Percentiles rank a stretch among this genome's conserved stretches.
These are phyloP conservation scores for Montipora foliosa DNA, from an alignment of 64 coral and sea anemone species.

Conservation along the genomic window DNA sequence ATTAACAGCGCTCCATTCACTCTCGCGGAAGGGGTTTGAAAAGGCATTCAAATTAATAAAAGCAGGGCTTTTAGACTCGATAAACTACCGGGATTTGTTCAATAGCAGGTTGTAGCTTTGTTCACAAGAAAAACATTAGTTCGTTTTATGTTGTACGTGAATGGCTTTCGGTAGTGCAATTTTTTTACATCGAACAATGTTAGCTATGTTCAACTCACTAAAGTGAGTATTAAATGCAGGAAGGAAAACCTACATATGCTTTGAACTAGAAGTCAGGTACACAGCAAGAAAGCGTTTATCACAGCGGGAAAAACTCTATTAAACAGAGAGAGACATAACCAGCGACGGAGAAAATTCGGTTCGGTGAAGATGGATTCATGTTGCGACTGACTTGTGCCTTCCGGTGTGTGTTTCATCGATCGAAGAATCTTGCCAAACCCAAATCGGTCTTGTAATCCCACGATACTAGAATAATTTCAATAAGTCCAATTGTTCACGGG, in stretches of 20 bases:
- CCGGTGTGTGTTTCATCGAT: conserved; percentile 21
- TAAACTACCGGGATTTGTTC: conserved; percentile 30
- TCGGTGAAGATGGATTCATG: too few relatives aligned
- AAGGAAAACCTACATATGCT: background rate
- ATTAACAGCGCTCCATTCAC: conserved; percentile 10
- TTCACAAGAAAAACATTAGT: conserved; percentile 37
- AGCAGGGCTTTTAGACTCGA: conserved; percentile 29
- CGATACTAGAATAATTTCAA: conserved; percentile 45
- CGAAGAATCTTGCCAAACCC: background rate
- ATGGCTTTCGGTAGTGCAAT: conserved; percentile 32
- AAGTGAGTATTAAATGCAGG: conserved; percentile 32
- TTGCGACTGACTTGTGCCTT: background rate
- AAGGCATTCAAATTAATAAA: conserved; percentile 16
- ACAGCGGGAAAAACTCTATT: background rate
- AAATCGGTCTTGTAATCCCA: conserved; percentile 16
- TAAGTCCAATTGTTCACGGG: conserved; percentile 22
- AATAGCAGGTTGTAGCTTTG: conserved; percentile 9
- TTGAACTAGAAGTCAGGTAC: conserved; percentile 21
- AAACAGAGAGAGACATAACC: background rate
- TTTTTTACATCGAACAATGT: conserved; percentile 24
- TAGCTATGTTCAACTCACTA: background rate
- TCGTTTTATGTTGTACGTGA: conserved; percentile 40
- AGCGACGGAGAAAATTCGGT: background rate
- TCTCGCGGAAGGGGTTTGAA: background rate
- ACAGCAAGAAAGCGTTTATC: conserved; percentile 21